phyloP scores from a whole-genome alignment of 2,113 vertebrate genomes.

The Tangachromis dhanisi region DNA sequence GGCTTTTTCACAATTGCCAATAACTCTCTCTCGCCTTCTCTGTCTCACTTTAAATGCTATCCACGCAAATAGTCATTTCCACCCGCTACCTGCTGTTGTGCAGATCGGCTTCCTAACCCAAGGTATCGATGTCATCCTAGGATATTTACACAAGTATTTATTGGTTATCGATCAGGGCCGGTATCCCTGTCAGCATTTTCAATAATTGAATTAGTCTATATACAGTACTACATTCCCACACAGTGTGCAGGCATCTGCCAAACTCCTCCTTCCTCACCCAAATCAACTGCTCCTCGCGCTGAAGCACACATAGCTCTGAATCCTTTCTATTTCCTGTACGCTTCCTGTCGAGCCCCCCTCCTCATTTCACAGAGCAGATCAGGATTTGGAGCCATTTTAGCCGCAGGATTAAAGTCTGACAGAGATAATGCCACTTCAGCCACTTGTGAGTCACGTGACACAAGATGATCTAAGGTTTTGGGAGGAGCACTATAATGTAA shows the following conservation, averaged over 20 bases:
- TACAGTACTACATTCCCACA: conserved; percentile 2
- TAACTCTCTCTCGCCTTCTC: conserved; percentile 2
- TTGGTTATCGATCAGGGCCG: conserved; percentile 23
- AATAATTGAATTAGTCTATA: conserved; percentile 23
- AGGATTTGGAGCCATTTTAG: conserved; percentile 53
- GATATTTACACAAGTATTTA: conserved; percentile 49
- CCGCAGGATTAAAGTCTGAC: conserved; percentile 48
- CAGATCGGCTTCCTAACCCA: background rate
- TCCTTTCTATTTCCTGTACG: background rate
- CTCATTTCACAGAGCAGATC: conserved; percentile 32
- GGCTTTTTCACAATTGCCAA: conserved; percentile 18
- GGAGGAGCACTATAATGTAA: conserved; percentile 50
- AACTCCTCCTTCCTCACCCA: background rate
- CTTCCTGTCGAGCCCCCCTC: background rate
- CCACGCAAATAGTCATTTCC: conserved; percentile 20
- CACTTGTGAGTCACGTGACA: conserved; percentile 58
- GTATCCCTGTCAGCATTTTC: background rate
- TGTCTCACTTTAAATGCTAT: conserved; percentile 33
- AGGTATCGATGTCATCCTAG: conserved; percentile 10
- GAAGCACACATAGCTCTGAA: background rate
- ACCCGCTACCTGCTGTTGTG: background rate
- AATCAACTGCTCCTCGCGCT: background rate
- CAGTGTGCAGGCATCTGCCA: background rate
- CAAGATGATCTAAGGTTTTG: conserved; percentile 42
- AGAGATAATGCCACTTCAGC: conserved; percentile 60